Conservation (phyloP, 2,113 vertebrate genomes). For the Atlantisia rogersi region DNA sequence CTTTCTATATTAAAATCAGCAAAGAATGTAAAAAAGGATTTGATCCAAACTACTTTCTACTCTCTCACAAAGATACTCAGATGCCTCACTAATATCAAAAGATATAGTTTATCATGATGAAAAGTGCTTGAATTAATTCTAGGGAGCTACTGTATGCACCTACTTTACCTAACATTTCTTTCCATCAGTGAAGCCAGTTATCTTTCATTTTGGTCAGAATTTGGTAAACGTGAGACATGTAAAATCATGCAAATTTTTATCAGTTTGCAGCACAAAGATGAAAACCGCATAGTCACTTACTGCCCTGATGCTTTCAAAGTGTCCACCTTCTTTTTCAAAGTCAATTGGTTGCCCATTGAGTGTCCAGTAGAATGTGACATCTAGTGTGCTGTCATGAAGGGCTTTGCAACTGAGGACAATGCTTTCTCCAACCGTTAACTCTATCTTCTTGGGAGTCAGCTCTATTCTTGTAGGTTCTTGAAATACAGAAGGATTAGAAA, state of each 20-base stretch:
- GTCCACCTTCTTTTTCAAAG: slow-evolving; percentile 89
- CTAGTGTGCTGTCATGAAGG: slow-evolving; percentile 87
- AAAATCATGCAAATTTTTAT: background rate
- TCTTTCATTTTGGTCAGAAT: background rate
- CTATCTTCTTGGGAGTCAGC: slow-evolving; percentile 87
- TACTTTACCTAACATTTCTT: background rate
- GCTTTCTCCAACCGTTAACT: slow-evolving; percentile 94
- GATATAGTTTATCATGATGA: background rate
- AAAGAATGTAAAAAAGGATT: background rate
- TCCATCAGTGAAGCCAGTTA: background rate
- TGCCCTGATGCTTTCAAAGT: slow-evolving; percentile 95
- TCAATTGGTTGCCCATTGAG: slow-evolving; percentile 88
- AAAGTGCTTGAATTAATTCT: background rate
- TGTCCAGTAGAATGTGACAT: slow-evolving; percentile 91
- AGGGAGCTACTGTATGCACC: background rate
- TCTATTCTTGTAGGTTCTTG: slow-evolving; percentile 93
- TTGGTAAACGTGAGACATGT: background rate
- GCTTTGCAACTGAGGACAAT: slow-evolving; percentile 95
- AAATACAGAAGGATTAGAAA: slow-evolving; percentile 52
- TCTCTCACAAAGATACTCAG: background rate
- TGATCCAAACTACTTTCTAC: background rate
- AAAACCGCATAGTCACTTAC: slow-evolving; percentile 80
- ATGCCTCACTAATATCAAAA: background rate
- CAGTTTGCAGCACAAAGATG: background rate
- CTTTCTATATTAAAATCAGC: background rate